Percentiles rank a stretch among this genome's conserved stretches.
Evolutionary conservation across 2,888 invertebrate species (phyloP).

Genomic region (Cosmopolites sordidus): DNA sequence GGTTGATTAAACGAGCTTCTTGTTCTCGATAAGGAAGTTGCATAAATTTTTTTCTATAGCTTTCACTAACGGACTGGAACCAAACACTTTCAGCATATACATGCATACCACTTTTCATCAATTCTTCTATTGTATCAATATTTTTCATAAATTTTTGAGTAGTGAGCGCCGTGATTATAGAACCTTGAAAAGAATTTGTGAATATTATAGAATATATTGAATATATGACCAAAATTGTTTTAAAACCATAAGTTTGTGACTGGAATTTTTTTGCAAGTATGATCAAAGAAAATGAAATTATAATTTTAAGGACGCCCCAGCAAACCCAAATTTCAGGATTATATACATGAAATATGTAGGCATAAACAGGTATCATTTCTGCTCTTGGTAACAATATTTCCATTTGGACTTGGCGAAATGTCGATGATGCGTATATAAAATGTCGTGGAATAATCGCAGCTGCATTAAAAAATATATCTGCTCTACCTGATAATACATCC

Average conservation of each 20-base stretch:
- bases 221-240: background rate
- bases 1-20: background rate
- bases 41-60: background rate
- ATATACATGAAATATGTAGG: conserved; percentile 10
- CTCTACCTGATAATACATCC: conserved; percentile 1
- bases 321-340: conserved; percentile 13
- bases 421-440: conserved; percentile 7
- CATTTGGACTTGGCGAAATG: conserved; percentile 2
- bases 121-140: conserved; percentile 17
- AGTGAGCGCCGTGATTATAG: conserved; percentile 16
- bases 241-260: background rate
- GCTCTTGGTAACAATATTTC: conserved; percentile 10
- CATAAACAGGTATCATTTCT: conserved; percentile 4
- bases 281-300: background rate
- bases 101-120: conserved; percentile 6
- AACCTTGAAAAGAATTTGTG: conserved; percentile 14
- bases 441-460: background rate
- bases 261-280: background rate
- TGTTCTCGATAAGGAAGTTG: conserved; percentile 8
- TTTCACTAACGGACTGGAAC: background rate
- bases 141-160: conserved; percentile 9
- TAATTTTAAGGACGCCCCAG: background rate
- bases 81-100: conserved; percentile 9
- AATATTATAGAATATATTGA: conserved; percentile 5
- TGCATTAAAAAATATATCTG: conserved; percentile 11